Base-by-base conservation (phyloP, 2,888 invertebrate species). In the Eutolmus rufibarbis region DNA sequence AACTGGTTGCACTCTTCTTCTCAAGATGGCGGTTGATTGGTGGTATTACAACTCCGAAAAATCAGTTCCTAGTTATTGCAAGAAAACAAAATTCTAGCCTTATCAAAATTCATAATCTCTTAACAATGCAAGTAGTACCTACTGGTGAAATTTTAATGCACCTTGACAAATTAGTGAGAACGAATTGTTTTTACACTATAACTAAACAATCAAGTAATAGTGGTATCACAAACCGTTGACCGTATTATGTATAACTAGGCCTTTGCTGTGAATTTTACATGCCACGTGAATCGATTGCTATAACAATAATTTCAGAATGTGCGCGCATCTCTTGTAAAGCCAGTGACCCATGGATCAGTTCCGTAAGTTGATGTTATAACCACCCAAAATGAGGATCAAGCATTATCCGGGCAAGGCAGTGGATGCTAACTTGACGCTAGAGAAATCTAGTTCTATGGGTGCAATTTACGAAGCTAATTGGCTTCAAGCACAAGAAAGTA, bases 341-440 rank as follows among this genome's bases (percentile, higher is more conserved):
- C 57, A 57, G 57, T 23, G 19, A 57, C 2, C 28, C 23, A 23
- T 66, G 66, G 57, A n/a, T 57, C 57, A 57, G 19, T 19, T 28
- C 2, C 23, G 9, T 28, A 66, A 66, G 12, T 66, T 28, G 2
- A 66, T 8, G 28, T 66, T n/a, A 28, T 28, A 23, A 66, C 66
- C 28, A 66, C 12, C 23, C 66, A 66, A 66, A 46, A 81, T 97
- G 97, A 96, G 96, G 94, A 96, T 97, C 89, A 96, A 96, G 92
- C 96, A 96, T 90, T 96, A 97, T 92, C 97, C 97, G 74, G 97
- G 97, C 89, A 96, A 96, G 93, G 97, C 96, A 89, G 96, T 97
- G 91, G 94, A 94, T 88, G 94, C 95, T 87, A 94, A 94, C 92
- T 91, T 95, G 88, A 94, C 95, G 87, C 94, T 96, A 94, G 96